These are phyloP conservation scores for Notamacropus eugenii DNA, from an alignment of 2,797 vertebrate genomes.

Conservation along the genomic window DNA sequence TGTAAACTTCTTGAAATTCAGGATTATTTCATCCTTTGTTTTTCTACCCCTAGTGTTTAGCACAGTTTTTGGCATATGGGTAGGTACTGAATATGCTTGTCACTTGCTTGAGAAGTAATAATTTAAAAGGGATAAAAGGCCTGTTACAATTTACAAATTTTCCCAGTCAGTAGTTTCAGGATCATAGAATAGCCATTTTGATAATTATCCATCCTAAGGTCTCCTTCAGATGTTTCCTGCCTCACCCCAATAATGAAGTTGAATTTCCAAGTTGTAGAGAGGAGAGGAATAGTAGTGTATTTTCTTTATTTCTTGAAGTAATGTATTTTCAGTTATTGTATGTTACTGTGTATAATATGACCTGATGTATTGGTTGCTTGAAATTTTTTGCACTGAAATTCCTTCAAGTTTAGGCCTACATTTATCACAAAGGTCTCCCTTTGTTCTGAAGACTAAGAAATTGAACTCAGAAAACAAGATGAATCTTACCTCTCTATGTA, in stretches of 20 bases:
- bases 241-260: not conserved
- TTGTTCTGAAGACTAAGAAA: not conserved
- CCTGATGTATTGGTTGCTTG: not conserved
- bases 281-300: not conserved
- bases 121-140: no score
- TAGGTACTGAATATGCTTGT: not conserved
- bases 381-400: not conserved
- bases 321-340: not conserved
- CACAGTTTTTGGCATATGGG: not conserved
- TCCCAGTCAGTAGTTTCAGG: not conserved
- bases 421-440: not conserved
- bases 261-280: not conserved
- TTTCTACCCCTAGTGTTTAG: not conserved
- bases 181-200: not conserved
- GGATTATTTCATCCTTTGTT: not conserved
- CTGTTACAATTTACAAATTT: not conserved
- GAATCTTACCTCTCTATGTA: not conserved
- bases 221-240: not conserved
- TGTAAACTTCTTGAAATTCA: not conserved
- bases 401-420: not conserved
- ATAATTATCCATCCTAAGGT: constrained; percentile 18
- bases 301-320: constrained; percentile 33
- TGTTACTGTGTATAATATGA: not conserved
- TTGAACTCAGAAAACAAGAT: not conserved
- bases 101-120: no score